Base-by-base conservation (phyloP, 2,888 invertebrate species). In the Stenodera caucasica region DNA sequence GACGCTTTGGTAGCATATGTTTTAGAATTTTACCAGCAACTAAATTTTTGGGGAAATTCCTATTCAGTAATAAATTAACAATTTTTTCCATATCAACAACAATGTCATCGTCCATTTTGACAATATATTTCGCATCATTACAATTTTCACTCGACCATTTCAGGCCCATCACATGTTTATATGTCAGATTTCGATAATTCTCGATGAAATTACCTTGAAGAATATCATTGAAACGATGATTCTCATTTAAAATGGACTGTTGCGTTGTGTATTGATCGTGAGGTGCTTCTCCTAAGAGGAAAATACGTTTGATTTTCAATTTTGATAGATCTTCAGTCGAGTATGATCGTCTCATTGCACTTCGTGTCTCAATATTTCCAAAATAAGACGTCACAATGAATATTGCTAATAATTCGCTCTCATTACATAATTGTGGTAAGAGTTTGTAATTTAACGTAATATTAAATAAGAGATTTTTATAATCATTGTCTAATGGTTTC, bases 81-180 rank as follows among this genome's bases (percentile, higher is more conserved):
- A 88, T 78, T 65, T 84, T 83, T 68, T 86, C 86, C 23, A 92
- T 78, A 77, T 92, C 88, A 15, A 90, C 84, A 4, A 90, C 87
- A 51, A 88, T 89, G 73, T 93, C 93, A 75, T 93, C 92, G 75
- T 94, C 93, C 79, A 90, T 87, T 84, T 94, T 94, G 30, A 92
- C 82, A 29, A 92, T 82, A 70, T 85, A 90, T 60, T 84, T 82
- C 1, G 86, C 84, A 11, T 82, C 79, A 0, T 72, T 73, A 72
- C 92, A 93, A 70, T 82, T 81, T n/a, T 80, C 80, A 0, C 84
- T 81, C 0, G 86, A 88, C 92, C 92, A 94, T 69, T 85, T 84
- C 35, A 93, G 77, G 0, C 92, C 92, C 91, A 92, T 92, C 0
- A 90, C 77, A 73, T 93, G 92, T 78, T 93, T 93, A 70, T 88